Conservation (phyloP, 2,888 invertebrate genomes). For the Aporophyla nigra region DNA sequence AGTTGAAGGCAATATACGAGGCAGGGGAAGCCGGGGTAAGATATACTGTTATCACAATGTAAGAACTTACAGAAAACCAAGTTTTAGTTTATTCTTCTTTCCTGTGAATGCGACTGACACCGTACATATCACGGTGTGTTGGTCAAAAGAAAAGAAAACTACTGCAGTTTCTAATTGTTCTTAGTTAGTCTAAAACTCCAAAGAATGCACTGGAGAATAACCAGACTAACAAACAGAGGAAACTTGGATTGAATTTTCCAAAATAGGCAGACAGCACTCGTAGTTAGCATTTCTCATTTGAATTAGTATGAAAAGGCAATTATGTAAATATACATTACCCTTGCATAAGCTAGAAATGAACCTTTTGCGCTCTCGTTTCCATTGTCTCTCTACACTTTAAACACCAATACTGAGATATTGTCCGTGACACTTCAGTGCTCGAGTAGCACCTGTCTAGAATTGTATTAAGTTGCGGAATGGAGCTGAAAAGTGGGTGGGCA, state of each 20-base stretch:
- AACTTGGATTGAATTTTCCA: neutral
- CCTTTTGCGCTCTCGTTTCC: neutral
- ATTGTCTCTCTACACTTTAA: slow-evolving; percentile 29
- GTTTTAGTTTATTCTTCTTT: neutral
- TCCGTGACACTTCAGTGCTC: slow-evolving; percentile 38
- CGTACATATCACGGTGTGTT: too few species aligned
- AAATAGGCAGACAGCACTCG: neutral
- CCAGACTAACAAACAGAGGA: too few species aligned
- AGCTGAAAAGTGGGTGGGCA: slow-evolving; percentile 36
- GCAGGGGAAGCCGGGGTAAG: neutral
- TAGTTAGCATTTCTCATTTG: neutral
- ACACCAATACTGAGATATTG: slow-evolving; percentile 43
- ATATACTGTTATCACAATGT: slow-evolving; percentile 3
- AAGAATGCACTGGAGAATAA: too few species aligned
- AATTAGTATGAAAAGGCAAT: neutral
- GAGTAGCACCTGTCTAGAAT: slow-evolving; percentile 56
- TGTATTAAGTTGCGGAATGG: slow-evolving; percentile 48
- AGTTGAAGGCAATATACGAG: slow-evolving; percentile 55
- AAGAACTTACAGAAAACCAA: slow-evolving; percentile 2
- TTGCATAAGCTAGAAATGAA: neutral
- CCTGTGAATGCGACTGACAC: too few species aligned
- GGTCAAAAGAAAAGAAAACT: neutral
- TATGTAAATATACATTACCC: neutral
- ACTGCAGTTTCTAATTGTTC: neutral
- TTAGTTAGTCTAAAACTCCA: neutral